Conservation (phyloP, 2,113 vertebrate genomes). For the Setophaga petechia region DNA sequence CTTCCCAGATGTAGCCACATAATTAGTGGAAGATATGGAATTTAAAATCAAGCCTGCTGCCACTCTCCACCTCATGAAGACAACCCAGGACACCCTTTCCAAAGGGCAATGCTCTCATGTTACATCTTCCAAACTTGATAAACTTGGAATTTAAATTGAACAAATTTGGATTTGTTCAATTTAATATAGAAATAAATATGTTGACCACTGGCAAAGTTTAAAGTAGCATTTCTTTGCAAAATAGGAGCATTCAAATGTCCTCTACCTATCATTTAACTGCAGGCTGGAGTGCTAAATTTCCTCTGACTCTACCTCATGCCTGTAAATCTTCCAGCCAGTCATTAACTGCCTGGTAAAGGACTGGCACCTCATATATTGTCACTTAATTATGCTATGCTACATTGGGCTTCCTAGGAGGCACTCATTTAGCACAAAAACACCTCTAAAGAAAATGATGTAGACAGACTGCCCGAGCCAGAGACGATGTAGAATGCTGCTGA, state of each 20-base stretch:
- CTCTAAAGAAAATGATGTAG: constrained; percentile 67
- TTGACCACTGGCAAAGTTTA: neutral
- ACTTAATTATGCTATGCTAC: constrained; percentile 73
- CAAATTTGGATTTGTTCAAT: neutral
- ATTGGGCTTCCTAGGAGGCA: constrained; percentile 73
- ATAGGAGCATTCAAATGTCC: neutral
- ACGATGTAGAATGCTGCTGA: constrained; percentile 65
- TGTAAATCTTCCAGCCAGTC: constrained; percentile 69
- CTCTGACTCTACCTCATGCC: constrained; percentile 57
- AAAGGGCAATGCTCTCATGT: fast-evolving
- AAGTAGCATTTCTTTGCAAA: neutral
- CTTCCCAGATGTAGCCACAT: neutral
- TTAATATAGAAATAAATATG: neutral
- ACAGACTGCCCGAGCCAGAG: constrained; percentile 60
- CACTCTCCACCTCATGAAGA: neutral
- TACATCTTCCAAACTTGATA: neutral
- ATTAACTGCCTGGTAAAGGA: constrained; percentile 69
- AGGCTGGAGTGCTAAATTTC: constrained; percentile 42
- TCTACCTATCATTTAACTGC: neutral
- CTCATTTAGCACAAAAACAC: constrained; percentile 73
- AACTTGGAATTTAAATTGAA: neutral
- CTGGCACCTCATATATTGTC: constrained; percentile 73
- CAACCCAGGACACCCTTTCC: neutral
- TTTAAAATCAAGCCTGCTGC: neutral
- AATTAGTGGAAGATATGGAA: neutral